Base-by-base conservation (phyloP, 2,797 vertebrate genomes). In the Denticeps clupeoides region DNA sequence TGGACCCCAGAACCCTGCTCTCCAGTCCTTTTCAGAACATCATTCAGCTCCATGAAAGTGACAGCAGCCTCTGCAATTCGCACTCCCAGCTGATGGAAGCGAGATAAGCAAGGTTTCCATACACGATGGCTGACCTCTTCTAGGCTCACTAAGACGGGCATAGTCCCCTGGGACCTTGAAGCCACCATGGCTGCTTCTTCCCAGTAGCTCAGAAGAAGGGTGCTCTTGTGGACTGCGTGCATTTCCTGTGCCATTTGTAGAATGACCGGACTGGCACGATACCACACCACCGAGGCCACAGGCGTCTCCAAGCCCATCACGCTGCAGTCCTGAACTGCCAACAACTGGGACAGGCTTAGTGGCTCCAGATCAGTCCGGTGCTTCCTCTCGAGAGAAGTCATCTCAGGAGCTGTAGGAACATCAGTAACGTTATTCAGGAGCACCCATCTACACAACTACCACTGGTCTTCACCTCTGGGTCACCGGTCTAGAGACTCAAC, bases 121-220 rank as follows among this genome's bases (percentile, higher is more conserved):
- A 82, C 66, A 22, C 3, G 0, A 2, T 55, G 19, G 1, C 22
- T 53, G 48, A 83, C 38, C n/a, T 74, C 42, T 1, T 1, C 24
- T 1, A 84, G 55, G 18, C 38, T 56, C 28, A 73, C 33, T 3
- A 41, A 2, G 3, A 62, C 37, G 0, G 59, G 47, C 1, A 24
- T 2, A 8, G 46, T 3, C 23, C 5, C 7, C 11, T 19, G 1
- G 19, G 22, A 47, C 0, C 1, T 1, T 2, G 44, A 50, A 1
- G 19, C 40, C 13, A 60, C 5, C 0, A 10, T 53, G 3, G 73
- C 68, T 1, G 15, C 45, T 29, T 58, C 51, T 19, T 49, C 68
- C 82, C 82, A 85, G 5, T 23, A 65, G 28, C 49, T 56, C 22
- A 82, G 67, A 41, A 83, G 38, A 32, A 85, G 48, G 62, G 32